Conservation (phyloP, 2,113 vertebrate genomes). For the Nyctibius bracteatus region DNA sequence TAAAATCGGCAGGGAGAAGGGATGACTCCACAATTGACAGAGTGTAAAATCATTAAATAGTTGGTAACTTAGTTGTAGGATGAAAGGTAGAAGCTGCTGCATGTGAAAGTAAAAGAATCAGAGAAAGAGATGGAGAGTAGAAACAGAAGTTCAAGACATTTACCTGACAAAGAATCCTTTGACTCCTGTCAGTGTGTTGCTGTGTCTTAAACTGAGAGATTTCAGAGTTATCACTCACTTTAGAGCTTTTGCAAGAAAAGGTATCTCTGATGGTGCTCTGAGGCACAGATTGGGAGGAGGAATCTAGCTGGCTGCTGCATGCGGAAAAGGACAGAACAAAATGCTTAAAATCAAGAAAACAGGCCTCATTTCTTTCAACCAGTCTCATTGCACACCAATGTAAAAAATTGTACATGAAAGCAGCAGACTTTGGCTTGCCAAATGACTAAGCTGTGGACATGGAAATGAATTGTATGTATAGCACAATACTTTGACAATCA, state of each 20-base stretch:
- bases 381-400: background rate
- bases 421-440: background rate
- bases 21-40: background rate
- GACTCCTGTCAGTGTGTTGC: background rate
- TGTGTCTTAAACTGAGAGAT: background rate
- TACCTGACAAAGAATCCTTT: background rate
- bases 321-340: background rate
- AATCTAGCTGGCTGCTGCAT: background rate
- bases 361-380: background rate
- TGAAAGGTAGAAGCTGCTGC: constrained; percentile 10
- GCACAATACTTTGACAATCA: background rate
- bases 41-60: constrained; percentile 7
- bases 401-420: background rate
- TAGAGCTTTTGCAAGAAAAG: background rate
- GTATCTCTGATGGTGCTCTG: background rate
- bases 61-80: background rate
- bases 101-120: background rate
- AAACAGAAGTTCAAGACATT: background rate
- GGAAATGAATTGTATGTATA: background rate
- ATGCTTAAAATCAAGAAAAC: rapidly evolving
- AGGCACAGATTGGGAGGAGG: background rate
- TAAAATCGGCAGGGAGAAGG: background rate
- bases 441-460: background rate
- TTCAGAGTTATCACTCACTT: background rate
- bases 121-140: background rate